These are phyloP conservation scores for Platyrinchus mystaceus DNA, from an alignment of 2,797 vertebrate genomes.

Conservation along the genomic window DNA sequence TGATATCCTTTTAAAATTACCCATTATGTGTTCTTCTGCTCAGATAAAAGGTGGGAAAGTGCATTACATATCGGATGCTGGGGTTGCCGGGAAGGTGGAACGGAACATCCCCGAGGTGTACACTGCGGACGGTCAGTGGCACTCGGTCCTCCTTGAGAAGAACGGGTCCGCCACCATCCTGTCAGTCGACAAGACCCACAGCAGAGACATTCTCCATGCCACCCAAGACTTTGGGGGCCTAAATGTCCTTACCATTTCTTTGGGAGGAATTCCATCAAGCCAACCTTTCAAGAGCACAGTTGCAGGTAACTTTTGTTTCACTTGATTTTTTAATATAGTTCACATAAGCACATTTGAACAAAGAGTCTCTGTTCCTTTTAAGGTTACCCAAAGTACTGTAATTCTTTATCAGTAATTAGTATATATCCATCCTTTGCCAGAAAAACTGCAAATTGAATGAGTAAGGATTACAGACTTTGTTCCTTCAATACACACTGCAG, in stretches of 20 bases:
- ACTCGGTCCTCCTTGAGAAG: constrained; percentile 84
- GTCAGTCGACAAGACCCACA: constrained; percentile 79
- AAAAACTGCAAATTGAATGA: not conserved
- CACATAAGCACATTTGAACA: not conserved
- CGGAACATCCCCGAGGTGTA: constrained; percentile 84
- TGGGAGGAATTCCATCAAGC: constrained; percentile 88
- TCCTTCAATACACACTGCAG: not conserved
- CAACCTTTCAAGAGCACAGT: constrained; percentile 80
- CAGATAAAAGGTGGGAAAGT: constrained; percentile 93
- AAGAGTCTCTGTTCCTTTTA: not conserved
- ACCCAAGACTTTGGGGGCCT: constrained; percentile 95
- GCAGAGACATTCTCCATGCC: constrained; percentile 80
- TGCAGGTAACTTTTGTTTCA: constrained; percentile 76
- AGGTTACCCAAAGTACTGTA: not conserved
- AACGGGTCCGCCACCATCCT: constrained; percentile 84
- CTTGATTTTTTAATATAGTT: not conserved
- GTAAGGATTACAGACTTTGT: not conserved
- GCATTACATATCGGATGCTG: constrained; percentile 91
- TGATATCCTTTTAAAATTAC: not conserved
- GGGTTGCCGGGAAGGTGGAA: constrained; percentile 92
- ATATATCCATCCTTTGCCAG: not conserved
- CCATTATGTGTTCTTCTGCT: not conserved
- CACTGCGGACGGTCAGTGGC: constrained; percentile 92
- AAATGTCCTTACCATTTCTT: constrained; percentile 86
- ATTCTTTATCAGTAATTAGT: not conserved